Base-by-base conservation (phyloP, 2,888 invertebrate species). In the Drosophila glabriapex region DNA sequence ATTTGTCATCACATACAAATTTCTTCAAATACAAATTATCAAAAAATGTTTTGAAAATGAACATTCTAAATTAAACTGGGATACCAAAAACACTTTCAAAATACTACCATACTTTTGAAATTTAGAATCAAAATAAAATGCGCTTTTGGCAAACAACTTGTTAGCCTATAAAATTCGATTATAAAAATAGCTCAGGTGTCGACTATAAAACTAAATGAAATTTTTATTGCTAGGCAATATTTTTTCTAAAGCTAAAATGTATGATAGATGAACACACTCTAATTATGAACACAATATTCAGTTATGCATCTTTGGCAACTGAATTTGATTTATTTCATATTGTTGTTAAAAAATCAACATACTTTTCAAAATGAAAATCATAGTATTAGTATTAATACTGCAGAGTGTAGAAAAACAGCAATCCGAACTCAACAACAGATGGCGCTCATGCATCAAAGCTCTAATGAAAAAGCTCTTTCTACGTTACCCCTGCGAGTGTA, bases 401-500 rank as follows among this genome's bases (percentile, higher is more conserved):
- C 53, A 19, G 63, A 25, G 29, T 28, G n/a, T 9, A 28, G 1
- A n/a, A n/a, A 16, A 39, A 28, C 10, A 16, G n/a, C 9, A 10
- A 2, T 2, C 4, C 3, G 0, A 37, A 52, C n/a, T 33, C 10
- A 16, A 10, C 73, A 71, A 72, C 41, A 80, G 80, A 77, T 80
- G 81, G 69, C 84, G 81, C 81, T 39, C 25, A 12, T 1, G 1
- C 4, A 10, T 3, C 10, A 59, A 62, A 73, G 62, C 49, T 35
- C 9, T 16, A 16, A 35, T 35, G 19, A 1, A 10, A 35, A 83
- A 80, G 83, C 80, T 80, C 39, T 9, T 12, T n/a, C 16, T 12
- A 10, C 25, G 0, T 29, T 82, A 25, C 80, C 80, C 80, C 80
- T 83, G 14, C 60, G 35, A 19, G 28, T 76, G 87, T 86, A 82